A percentile compares a stretch with the other conserved stretches of the same genome.
Evolutionary conservation across 1,140 invertebrate species (phyloP).

Genomic region (Eubasilissa regina): DNA sequence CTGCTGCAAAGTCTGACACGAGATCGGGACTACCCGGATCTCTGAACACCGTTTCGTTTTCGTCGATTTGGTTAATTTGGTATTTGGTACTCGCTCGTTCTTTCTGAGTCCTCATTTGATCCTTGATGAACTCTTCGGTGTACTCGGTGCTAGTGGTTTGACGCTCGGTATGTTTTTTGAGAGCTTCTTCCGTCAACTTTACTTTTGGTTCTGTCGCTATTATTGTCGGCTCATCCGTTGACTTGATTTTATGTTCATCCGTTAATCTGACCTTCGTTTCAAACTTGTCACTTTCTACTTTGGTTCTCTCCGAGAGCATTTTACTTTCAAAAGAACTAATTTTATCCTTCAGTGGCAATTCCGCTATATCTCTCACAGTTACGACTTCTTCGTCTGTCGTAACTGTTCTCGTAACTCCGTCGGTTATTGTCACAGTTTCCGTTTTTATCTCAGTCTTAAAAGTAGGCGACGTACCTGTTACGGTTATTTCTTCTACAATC

Average conservation of each 20-base stretch:
- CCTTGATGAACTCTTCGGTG: slow-evolving; percentile 71
- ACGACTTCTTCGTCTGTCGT: slow-evolving; percentile 61
- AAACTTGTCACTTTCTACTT: slow-evolving; percentile 64
- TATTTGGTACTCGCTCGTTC: slow-evolving; percentile 37
- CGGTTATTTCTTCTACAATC: slow-evolving; percentile 61
- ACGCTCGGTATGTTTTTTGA: slow-evolving; percentile 70
- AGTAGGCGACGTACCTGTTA: slow-evolving; percentile 38
- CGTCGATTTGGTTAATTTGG: slow-evolving; percentile 29
- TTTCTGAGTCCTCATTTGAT: slow-evolving; percentile 62
- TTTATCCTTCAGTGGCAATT: slow-evolving; percentile 69
- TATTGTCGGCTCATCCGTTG: background rate
- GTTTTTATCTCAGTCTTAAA: slow-evolving; percentile 54
- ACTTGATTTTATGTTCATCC: slow-evolving; percentile 16
- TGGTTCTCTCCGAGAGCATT: slow-evolving; percentile 66
- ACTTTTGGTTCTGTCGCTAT: slow-evolving; percentile 61
- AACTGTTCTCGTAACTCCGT: slow-evolving; percentile 50
- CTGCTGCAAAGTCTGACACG: slow-evolving; percentile 55
- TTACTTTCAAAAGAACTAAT: slow-evolving; percentile 70
- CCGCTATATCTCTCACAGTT: slow-evolving; percentile 67
- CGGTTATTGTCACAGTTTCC: slow-evolving; percentile 48
- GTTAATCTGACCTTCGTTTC: slow-evolving; percentile 67
- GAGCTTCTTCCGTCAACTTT: slow-evolving; percentile 71
- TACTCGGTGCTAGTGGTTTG: slow-evolving; percentile 71
- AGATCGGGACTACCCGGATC: slow-evolving; percentile 57
- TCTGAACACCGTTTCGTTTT: slow-evolving; percentile 26